Evolutionary conservation across 64 coral and sea anemone genomes (phyloP), one percentile per base, ranked within the genome.

Genomic region (Catalaphyllia jardinei): DNA sequence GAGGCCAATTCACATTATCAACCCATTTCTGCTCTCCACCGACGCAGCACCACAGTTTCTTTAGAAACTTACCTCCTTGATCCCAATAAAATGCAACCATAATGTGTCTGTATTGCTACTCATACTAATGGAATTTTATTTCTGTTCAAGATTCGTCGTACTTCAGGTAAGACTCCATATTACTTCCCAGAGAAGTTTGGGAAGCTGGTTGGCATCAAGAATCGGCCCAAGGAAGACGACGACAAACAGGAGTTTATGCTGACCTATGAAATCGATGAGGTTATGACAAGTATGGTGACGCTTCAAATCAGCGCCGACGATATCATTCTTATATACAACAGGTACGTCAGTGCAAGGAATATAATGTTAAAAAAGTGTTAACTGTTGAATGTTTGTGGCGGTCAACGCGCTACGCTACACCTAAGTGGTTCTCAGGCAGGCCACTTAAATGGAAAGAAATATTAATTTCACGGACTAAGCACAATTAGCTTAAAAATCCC

Each of bases 271-370:
- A 86, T 93, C 3, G 94, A 95, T 62, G 97, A 99, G 62, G 75
- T 90, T 73, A 90, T 93, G 84, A 89, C 93, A 5, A 95, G 94
- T 62, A 54, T 95, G 63, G 97, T 99, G 72, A 95, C 90, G 0
- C 79, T 99, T 71, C 93, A 99, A 77, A 99, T 99, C 31, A 99
- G 97, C 42, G 97, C 97, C 2, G 97, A 99, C 86, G 97, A 99
- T 46, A 80, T 99, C 29, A 93, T 99, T 71, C 93, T 99, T 51
- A 95, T 99, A 59, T 99, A 99, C 31, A 99, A 99, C 67, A 99
- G 97, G 97, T 99, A 71, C 10, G 42, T 46, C 42, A 46, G n/a
- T 22, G 59, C 10, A 24, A 30, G 42, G 6, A 46, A 46, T 46
- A 46, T 5, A 46, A 46, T 46, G 42, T 39, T 3, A 22, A 20